Conservation (phyloP, 2,888 invertebrate genomes). For the Girardia tigrina region DNA sequence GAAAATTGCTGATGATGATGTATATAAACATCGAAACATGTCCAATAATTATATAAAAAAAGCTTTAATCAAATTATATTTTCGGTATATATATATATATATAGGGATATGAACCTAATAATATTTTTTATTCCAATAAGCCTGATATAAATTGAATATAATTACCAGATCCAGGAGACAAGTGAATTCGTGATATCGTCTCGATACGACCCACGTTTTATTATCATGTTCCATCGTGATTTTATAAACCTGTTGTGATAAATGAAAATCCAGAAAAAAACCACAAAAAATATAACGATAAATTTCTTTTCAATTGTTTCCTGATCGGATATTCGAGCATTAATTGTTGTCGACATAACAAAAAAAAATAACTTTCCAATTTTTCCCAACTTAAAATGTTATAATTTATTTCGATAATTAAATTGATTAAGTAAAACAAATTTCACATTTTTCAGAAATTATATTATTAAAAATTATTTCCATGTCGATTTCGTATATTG, state of each 20-base stretch:
- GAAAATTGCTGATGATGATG: no score
- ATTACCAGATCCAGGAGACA: background rate
- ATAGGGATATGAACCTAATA: no score
- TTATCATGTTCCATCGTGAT: background rate
- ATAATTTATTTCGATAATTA: background rate
- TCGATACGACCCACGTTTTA: background rate
- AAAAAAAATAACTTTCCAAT: no score
- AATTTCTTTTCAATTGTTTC: slow-evolving; percentile 2
- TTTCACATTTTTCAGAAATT: background rate
- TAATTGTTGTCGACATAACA: no score
- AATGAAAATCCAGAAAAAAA: background rate
- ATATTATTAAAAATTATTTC: background rate
- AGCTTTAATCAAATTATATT: no score
- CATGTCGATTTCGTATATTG: background rate
- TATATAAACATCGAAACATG: no score
- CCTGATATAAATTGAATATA: no score
- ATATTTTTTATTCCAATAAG: no score
- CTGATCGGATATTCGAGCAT: background rate
- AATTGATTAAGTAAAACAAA: background rate
- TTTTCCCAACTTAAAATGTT: background rate
- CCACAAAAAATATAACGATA: background rate
- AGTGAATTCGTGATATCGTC: slow-evolving; percentile 15
- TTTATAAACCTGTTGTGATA: background rate
- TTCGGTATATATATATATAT: no score
- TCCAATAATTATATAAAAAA: no score